phyloP scores from a whole-genome alignment of 2,113 vertebrate species.

The Natator depressus region DNA sequence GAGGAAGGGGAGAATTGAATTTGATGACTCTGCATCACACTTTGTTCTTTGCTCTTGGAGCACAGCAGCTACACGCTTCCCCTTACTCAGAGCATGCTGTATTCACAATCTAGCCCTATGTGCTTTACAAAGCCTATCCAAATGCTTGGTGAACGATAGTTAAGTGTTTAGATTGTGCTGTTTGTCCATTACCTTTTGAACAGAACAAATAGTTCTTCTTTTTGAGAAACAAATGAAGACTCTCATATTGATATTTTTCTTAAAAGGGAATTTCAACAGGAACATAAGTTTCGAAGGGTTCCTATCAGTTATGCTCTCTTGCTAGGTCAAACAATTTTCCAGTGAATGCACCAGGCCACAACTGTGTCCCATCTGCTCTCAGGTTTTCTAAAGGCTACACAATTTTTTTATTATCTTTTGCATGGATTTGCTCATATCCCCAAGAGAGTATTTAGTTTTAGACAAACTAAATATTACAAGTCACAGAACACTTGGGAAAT shows the following conservation, averaged over 20 bases:
- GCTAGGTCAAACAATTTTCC: background rate
- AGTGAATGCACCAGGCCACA: background rate
- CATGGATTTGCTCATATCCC: background rate
- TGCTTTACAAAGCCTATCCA: slow-evolving; percentile 22
- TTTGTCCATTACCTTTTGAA: background rate
- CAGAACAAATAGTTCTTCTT: background rate
- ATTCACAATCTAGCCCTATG: background rate
- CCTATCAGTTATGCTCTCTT: background rate
- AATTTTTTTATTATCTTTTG: slow-evolving; percentile 9
- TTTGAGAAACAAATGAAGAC: background rate
- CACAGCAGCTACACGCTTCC: slow-evolving; percentile 29
- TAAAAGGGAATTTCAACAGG: background rate
- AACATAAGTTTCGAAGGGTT: background rate
- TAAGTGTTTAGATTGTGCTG: background rate
- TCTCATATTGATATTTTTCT: background rate
- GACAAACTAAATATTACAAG: background rate
- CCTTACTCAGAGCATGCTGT: slow-evolving; percentile 24
- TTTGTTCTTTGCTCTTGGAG: slow-evolving; percentile 12
- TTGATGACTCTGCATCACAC: slow-evolving; percentile 45
- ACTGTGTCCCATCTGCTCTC: background rate
- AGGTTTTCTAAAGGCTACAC: background rate
- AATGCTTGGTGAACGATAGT: slow-evolving; percentile 3
- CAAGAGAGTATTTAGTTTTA: background rate
- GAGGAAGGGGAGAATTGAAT: slow-evolving; percentile 33
- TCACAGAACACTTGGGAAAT: background rate